A percentile compares a stretch with the other conserved stretches of the same genome.
These are phyloP conservation scores for Muscicapa adusta DNA, from an alignment of 2,113 vertebrate genomes.

Conservation along the genomic window DNA sequence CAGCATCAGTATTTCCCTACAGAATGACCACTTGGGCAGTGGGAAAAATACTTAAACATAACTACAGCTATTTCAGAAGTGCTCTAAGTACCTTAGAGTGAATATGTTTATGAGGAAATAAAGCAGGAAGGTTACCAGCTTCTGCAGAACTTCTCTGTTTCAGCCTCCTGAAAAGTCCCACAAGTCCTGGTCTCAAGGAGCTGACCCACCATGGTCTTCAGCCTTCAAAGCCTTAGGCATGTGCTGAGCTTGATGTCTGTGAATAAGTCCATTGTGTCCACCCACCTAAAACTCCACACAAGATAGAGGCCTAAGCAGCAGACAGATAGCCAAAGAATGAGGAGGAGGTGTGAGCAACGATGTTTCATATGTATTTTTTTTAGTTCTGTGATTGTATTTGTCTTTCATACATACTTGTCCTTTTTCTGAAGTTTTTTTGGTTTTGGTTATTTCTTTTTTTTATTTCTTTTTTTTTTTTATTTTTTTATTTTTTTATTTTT, in stretches of 20 bases:
- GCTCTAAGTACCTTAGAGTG: not conserved
- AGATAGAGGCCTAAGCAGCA: constrained; percentile 27
- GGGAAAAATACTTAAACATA: not conserved
- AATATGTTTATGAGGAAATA: not conserved
- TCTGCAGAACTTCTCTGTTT: not conserved
- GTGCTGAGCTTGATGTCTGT: not conserved
- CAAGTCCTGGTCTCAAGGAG: not conserved
- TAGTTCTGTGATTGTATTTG: not conserved
- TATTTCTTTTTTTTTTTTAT: no score
- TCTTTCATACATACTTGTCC: not conserved
- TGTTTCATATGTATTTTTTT: constrained; percentile 31
- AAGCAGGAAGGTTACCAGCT: not conserved
- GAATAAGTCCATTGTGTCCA: constrained; percentile 54
- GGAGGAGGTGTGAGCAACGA: constrained; percentile 25
- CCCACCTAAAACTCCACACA: not conserved
- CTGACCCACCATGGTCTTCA: not conserved
- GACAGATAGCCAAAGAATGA: constrained; percentile 54
- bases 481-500: no score
- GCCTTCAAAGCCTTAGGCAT: constrained; percentile 3
- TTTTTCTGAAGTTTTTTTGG: not conserved
- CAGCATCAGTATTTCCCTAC: not conserved
- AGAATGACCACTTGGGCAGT: not conserved
- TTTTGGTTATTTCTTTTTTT: not conserved
- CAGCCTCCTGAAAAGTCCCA: not conserved
- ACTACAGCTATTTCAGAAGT: not conserved